Evolutionary conservation across 2,888 invertebrate species (phyloP), one percentile per base, ranked within the genome.

Genomic region (Tiphia femorata): DNA sequence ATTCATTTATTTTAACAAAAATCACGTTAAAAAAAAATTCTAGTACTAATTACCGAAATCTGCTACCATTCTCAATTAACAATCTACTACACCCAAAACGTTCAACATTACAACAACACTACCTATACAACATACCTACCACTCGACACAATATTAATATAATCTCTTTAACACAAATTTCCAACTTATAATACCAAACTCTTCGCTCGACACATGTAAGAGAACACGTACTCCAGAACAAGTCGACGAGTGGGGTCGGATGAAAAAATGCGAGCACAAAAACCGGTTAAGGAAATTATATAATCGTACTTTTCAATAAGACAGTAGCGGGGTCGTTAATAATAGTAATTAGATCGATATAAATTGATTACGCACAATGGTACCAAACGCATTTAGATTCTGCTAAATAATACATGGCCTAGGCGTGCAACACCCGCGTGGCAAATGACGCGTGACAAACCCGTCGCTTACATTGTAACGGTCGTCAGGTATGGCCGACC

Each of bases 391-490:
- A 62, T 58, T 63, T 66, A 60, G 58, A 49, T 54, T 47, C 53
- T 37, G 51, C 49, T 55, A 60, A 64, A 67, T 69, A 67, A 69
- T 64, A 56, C 55, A 60, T 58, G 54, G 59, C 50, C 21, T 38
- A 37, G 19, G 27, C n/a, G 38, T 14, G 25, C 16, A 16, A n/a
- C 35, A 52, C 16, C 25, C 48, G 25, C 56, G 64, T 48, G 56
- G 50, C 44, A 64, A 70, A 67, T 67, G 69, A 62, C 64, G 69
- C 70, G 67, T 64, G 67, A 70, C 67, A 58, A 58, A 49, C 48
- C 51, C 53, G 16, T 56, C 61, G 56, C n/a, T 58, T 64, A 64
- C 61, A 50, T 50, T 51, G 59, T 57, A 62, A 60, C 60, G 60
- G 47, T 52, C 44, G 42, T 25, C 33, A 29, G 49, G 33, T 52